Evolutionary conservation across 2,113 vertebrate species (phyloP).

Genomic region (Dromaius novaehollandiae): DNA sequence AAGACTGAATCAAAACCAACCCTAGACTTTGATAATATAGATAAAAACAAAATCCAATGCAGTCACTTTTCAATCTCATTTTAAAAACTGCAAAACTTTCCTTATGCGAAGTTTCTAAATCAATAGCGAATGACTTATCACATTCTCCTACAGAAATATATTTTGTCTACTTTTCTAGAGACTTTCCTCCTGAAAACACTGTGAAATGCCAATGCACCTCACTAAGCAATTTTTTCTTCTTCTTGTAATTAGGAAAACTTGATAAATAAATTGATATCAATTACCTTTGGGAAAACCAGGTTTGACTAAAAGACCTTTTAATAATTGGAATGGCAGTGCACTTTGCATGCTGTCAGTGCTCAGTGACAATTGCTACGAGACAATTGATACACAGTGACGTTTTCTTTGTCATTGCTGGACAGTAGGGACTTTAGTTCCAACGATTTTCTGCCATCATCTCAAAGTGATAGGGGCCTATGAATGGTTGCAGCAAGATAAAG

Average conservation of each 20-base stretch:
- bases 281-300: constrained; percentile 50
- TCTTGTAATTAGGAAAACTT: constrained; percentile 65
- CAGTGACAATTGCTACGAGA: constrained; percentile 55
- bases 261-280: constrained; percentile 65
- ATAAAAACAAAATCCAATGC: constrained; percentile 46
- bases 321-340: constrained; percentile 57
- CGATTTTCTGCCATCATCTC: constrained; percentile 79
- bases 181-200: constrained; percentile 2
- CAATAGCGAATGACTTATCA: constrained; percentile 46
- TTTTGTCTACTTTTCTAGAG: constrained; percentile 28
- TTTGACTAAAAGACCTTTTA: constrained; percentile 58
- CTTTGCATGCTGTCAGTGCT: constrained; percentile 54
- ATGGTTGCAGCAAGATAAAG: constrained; percentile 70
- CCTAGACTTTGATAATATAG: constrained; percentile 71
- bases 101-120: constrained; percentile 53
- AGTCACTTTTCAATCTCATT: constrained; percentile 64
- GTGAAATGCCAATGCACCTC: constrained; percentile 26
- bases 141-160: constrained; percentile 3
- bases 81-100: constrained; percentile 64
- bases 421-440: constrained; percentile 65
- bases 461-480: constrained; percentile 73
- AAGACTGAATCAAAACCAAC: constrained; percentile 69
- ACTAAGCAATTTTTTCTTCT: constrained; percentile 27
- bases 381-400: constrained; percentile 50
- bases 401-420: constrained; percentile 76